Conservation (phyloP, 37 sponge, comb jelly and placozoan species). For the Tethya wilhelma region DNA sequence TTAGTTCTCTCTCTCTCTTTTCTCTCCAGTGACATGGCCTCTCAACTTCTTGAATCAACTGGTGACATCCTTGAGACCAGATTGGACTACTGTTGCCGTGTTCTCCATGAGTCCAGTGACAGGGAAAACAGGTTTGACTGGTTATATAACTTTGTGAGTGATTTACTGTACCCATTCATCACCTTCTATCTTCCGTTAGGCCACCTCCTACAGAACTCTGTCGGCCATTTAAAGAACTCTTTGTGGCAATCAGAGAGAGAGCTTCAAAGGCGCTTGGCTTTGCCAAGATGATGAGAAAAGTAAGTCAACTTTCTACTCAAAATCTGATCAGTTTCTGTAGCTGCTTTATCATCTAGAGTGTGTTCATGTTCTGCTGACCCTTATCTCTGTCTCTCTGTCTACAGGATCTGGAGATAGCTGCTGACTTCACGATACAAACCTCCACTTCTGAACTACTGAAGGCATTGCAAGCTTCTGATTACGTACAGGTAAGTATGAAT, state of each 20-base stretch:
- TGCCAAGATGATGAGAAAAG: constrained; percentile 73
- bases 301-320: too few species aligned
- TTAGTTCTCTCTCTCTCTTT: background rate
- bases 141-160: background rate
- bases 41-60: constrained; percentile 55
- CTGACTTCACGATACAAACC: constrained; percentile 50
- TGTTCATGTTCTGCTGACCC: too few species aligned
- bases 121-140: background rate
- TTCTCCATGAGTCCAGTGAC: constrained; percentile 6
- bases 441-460: constrained; percentile 35
- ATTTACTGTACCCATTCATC: background rate
- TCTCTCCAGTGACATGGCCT: constrained; percentile 63
- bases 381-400: too few species aligned
- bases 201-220: constrained; percentile 45
- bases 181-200: constrained; percentile 16
- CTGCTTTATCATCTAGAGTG: too few species aligned
- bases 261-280: constrained; percentile 71
- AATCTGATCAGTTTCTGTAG: too few species aligned
- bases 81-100: constrained; percentile 57
- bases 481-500: constrained; percentile 32
- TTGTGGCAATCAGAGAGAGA: constrained; percentile 65
- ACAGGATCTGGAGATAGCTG: constrained; percentile 87
- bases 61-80: constrained; percentile 36
- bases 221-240: constrained; percentile 62
- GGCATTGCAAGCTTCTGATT: constrained; percentile 57